Percentiles rank a stretch among this genome's conserved stretches.
Conservation (phyloP, 2,113 vertebrate species). For the Plectropomus leopardus region DNA sequence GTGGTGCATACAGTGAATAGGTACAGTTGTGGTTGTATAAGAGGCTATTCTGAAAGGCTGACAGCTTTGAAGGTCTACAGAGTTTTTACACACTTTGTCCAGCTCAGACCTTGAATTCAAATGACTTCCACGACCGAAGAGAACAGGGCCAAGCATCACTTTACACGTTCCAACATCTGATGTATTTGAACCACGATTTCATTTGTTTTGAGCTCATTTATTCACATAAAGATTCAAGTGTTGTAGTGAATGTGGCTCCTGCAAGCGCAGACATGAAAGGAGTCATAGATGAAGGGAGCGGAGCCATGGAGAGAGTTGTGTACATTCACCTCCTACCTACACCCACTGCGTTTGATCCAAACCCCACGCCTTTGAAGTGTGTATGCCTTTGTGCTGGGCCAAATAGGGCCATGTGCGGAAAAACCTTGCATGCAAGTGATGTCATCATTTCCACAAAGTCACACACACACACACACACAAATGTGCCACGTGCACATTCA, state of each 20-base stretch:
- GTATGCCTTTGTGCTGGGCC: constrained; percentile 74
- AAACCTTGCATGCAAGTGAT: constrained; percentile 57
- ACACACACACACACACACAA: constrained; percentile 8
- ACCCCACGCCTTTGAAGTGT: constrained; percentile 73
- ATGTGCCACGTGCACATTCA: constrained; percentile 24
- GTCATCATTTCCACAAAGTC: constrained; percentile 54
- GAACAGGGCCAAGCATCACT: constrained; percentile 54
- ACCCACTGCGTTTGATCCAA: constrained; percentile 76
- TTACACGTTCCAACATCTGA: constrained; percentile 59
- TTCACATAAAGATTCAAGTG: constrained; percentile 75
- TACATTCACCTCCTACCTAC: constrained; percentile 72
- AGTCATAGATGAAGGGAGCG: constrained; percentile 75
- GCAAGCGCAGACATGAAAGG: constrained; percentile 79
- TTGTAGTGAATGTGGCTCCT: constrained; percentile 72
- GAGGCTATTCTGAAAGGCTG: constrained; percentile 34
- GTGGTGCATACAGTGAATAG: constrained; percentile 22
- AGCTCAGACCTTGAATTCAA: constrained; percentile 53
- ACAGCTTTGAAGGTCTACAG: constrained; percentile 50
- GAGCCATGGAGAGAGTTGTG: constrained; percentile 72
- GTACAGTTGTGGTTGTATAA: constrained; percentile 13
- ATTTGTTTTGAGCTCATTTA: constrained; percentile 79
- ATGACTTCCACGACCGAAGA: constrained; percentile 48
- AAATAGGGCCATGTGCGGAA: constrained; percentile 59
- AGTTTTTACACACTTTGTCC: constrained; percentile 39
- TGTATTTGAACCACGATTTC: constrained; percentile 67